Base-by-base conservation (phyloP, 2,888 invertebrate genomes). In the Scaptomyza parva region DNA sequence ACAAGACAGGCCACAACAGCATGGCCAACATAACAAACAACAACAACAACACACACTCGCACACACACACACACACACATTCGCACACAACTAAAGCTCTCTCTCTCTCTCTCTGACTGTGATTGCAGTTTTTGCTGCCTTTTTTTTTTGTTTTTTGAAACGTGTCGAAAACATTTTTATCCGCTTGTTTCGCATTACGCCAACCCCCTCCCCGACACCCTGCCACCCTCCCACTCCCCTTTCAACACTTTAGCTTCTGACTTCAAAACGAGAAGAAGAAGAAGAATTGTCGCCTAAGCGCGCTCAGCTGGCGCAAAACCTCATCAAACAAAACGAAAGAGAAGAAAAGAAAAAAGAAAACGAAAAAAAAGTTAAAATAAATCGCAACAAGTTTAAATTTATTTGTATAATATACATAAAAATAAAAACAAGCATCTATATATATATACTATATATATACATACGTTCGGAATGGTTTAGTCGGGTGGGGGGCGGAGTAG, bases 151-250 rank as follows among this genome's bases (percentile, higher is more conserved):
- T n/a, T n/a, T n/a, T n/a, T n/a, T n/a, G n/a, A n/a, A n/a, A n/a
- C 88, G 86, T 89, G 84, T 88, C 88, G n/a, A n/a, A 83, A 88
- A 84, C 83, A 84, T 88, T 88, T 82, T 86, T 76, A 84, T 84
- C 86, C 84, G 88, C 88, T 84, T 84, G 84, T 88, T 88, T 73
- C 83, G 79, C 76, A 88, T 77, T 77, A 77, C 20, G 39, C 1
- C 9, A 1, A 33, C 0, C 28, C 11, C 26, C 28, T 8, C 12
- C 6, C 2, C 22, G 22, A 8, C 28, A 5, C 9, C 12, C 5
- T 17, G 14, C 9, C 11, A 6, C 1, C 8, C 43, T 1, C 5
- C 12, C 17, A 9, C 12, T 8, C 18, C 4, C 18, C 17, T n/a
- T n/a, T n/a, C n/a, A n/a, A n/a, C n/a, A n/a, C n/a, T n/a, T n/a